Evolutionary conservation across 2,797 vertebrate species (phyloP), one percentile per base, ranked within the genome.

Genomic region (Pangasius krempfi): DNA sequence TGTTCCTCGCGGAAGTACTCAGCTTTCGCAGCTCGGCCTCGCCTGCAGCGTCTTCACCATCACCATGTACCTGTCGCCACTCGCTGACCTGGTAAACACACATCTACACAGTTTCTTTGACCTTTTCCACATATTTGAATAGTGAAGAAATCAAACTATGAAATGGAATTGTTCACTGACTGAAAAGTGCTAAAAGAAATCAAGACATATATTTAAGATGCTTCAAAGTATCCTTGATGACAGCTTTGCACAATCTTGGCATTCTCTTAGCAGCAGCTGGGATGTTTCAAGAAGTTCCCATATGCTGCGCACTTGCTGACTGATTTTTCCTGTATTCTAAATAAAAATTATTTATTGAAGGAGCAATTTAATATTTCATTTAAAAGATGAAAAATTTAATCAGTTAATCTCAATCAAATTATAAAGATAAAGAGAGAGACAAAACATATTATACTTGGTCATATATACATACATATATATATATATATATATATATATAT

Each of bases 11-110:
- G 40, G 86, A 0, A 89, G 92, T 14, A 27, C 27, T 0, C 96
- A 92, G 56, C 96, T 98, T 54, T 91, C 81, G 10, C 97, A 94
- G 87, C 94, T 99, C 6, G 98, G 98, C 50, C 96, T 99, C 58
- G 95, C 96, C 94, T 99, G 98, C 96, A 98, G 97, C 7, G 6
- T 96, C 90, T 94, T 98, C 93, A 98, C 98, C 68, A 94, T 99
- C 95, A 95, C 95, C 96, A 99, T 99, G 98, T 99, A 99, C 95
- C 92, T 99, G 90, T 98, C 98, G 0, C 98, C 98, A 0, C 95
- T 99, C 90, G 92, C 95, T 0, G 97, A 97, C 92, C 94, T 97
- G 95, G 97, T 98, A 96, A 52, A 91, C 92, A 82, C 60, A 87
- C 86, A 84, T 84, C 54, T 40, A 27, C 54, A 25, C 79, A 10